Evolutionary conservation across 2,113 vertebrate species (phyloP).

Genomic region (Proteles cristata): DNA sequence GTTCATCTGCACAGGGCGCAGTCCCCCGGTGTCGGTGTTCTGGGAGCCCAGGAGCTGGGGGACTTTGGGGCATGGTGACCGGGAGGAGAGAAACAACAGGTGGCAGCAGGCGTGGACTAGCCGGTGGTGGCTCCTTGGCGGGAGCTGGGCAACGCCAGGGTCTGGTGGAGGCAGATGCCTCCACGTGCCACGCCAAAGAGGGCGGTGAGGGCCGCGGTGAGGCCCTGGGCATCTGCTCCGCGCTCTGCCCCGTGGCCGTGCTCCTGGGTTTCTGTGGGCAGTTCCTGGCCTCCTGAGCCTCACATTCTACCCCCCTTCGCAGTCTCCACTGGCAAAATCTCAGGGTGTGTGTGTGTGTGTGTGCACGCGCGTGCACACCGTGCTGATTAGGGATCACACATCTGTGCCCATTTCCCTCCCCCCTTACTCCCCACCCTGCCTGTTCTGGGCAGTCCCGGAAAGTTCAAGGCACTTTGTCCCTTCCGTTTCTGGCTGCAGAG

Average conservation of each 20-base stretch:
- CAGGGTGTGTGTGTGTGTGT: too few relatives aligned
- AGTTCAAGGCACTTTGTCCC: fast-evolving
- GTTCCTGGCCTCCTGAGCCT: background rate
- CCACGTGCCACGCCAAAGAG: background rate
- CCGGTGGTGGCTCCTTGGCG: background rate
- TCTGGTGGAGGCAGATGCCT: fast-evolving
- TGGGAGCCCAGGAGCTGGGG: background rate
- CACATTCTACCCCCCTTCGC: background rate
- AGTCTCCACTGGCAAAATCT: background rate
- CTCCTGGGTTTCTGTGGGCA: background rate
- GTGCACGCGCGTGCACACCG: fast-evolving
- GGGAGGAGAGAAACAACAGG: background rate
- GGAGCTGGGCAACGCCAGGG: background rate
- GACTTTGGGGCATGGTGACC: fast-evolving
- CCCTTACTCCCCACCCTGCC: fast-evolving
- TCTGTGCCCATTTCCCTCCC: background rate
- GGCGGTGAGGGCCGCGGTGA: background rate
- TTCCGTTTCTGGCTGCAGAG: background rate
- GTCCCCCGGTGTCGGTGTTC: fast-evolving
- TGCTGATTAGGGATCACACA: too few relatives aligned
- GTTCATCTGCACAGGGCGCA: fast-evolving
- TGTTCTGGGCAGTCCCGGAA: too few relatives aligned
- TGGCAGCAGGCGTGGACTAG: too few relatives aligned
- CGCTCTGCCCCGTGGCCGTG: fast-evolving
- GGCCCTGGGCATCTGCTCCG: fast-evolving